Evolutionary conservation across 2,888 invertebrate genomes (phyloP).

Genomic region (Epistrophe eligans): DNA sequence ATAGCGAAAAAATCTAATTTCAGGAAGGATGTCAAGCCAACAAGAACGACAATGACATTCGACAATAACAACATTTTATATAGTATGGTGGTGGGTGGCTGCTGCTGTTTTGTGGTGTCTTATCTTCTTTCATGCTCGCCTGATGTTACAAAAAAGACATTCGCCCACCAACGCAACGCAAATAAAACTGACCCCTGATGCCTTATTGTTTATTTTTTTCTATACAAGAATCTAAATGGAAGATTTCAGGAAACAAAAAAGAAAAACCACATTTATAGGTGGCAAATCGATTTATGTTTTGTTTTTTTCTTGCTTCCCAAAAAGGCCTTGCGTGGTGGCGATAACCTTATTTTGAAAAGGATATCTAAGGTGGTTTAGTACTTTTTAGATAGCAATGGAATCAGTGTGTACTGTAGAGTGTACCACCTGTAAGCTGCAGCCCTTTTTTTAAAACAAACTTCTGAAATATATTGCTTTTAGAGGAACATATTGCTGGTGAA

Average conservation of each 20-base stretch:
- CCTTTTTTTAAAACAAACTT: slow-evolving; percentile 3
- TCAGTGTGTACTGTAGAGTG: neutral
- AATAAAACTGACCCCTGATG: slow-evolving; percentile 27
- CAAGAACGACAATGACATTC: neutral
- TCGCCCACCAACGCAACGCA: neutral
- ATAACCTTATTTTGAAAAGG: slow-evolving; percentile 17
- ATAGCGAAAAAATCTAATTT: neutral
- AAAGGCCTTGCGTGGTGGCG: slow-evolving; percentile 11
- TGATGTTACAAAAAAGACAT: slow-evolving; percentile 31
- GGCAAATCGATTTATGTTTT: slow-evolving; percentile 45
- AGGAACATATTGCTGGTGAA: slow-evolving; percentile 39
- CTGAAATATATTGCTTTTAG: slow-evolving; percentile 29
- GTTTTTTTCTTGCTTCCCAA: neutral
- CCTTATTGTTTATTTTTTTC: slow-evolving; percentile 8
- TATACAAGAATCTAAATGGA: neutral
- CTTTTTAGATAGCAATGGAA: slow-evolving; percentile 1
- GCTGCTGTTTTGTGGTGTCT: slow-evolving; percentile 9
- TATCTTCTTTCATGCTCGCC: slow-evolving; percentile 41
- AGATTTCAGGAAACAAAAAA: slow-evolving; percentile 2
- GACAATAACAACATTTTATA: neutral
- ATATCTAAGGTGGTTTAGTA: slow-evolving; percentile 15
- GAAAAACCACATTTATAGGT: slow-evolving; percentile 1
- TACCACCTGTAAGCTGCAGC: slow-evolving; percentile 21
- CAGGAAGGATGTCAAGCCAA: neutral
- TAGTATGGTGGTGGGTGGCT: neutral